phyloP scores from a whole-genome alignment of 1,140 invertebrate genomes.

The Drosophila kanapiae region DNA sequence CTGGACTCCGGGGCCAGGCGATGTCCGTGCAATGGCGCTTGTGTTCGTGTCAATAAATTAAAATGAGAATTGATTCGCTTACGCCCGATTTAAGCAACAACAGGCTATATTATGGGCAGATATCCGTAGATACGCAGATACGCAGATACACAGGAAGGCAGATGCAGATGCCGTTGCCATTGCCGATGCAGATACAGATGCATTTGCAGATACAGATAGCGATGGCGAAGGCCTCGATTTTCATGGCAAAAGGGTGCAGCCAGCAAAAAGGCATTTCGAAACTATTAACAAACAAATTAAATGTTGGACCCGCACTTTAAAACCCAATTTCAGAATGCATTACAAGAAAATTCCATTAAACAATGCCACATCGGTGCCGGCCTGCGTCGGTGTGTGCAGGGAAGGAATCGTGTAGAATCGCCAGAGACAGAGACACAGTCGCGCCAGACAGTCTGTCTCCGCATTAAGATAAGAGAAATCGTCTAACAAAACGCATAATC shows the following conservation, averaged over 20 bases:
- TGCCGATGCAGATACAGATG: conserved; percentile 23
- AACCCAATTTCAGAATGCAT: conserved; percentile 80
- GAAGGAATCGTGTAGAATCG: conserved; percentile 14
- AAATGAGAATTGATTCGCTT: conserved; percentile 84
- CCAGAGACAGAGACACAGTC: conserved; percentile 10
- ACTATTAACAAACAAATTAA: conserved; percentile 85
- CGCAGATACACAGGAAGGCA: conserved; percentile 37
- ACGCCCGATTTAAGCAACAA: conserved; percentile 83
- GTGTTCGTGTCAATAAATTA: conserved; percentile 82
- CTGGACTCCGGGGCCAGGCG: conserved; percentile 5
- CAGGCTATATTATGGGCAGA: conserved; percentile 75
- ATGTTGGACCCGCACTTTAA: conserved; percentile 83
- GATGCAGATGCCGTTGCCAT: conserved; percentile 14
- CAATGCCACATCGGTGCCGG: conserved; percentile 44
- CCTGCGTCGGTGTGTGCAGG: conserved; percentile 6
- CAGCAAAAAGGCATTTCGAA: conserved; percentile 70
- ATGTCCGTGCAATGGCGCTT: conserved; percentile 43
- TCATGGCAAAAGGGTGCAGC: conserved; percentile 39
- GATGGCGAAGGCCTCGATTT: conserved; percentile 14
- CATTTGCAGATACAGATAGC: conserved; percentile 17
- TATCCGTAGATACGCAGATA: conserved; percentile 59
- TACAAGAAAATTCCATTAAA: conserved; percentile 85
- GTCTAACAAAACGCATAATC: conserved; percentile 85
- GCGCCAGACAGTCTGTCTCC: conserved; percentile 77
- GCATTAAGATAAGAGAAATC: conserved; percentile 84